Conservation (phyloP, 1,140 invertebrate species). For the Microvelia longipes region DNA sequence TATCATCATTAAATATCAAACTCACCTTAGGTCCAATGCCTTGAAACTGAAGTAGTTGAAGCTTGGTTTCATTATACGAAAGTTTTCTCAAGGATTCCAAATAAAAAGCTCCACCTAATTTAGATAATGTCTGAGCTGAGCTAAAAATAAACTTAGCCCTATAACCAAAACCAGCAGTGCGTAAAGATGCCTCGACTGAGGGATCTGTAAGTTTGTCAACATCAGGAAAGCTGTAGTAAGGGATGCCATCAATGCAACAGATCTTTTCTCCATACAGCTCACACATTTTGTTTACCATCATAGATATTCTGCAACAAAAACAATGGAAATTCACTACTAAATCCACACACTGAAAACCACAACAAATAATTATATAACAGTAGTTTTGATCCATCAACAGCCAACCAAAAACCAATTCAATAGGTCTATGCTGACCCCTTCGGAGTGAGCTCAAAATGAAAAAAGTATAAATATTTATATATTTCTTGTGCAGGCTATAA, state of each 20-base stretch:
- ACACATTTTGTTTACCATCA: constrained; percentile 85
- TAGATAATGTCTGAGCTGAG: constrained; percentile 47
- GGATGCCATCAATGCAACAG: constrained; percentile 41
- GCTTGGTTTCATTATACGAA: constrained; percentile 55
- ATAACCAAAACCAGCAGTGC: constrained; percentile 79
- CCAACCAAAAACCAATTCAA: background rate
- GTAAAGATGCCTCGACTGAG: constrained; percentile 51
- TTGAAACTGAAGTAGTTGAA: constrained; percentile 54
- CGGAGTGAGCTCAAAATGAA: background rate
- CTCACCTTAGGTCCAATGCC: constrained; percentile 81
- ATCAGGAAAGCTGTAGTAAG: constrained; percentile 68
- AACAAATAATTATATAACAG: background rate
- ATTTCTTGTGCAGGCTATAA: no score
- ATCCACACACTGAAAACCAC: background rate
- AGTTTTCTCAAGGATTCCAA: constrained; percentile 46
- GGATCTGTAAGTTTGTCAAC: constrained; percentile 42
- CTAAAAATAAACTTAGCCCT: constrained; percentile 70
- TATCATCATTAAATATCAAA: no score
- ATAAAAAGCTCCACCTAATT: constrained; percentile 54
- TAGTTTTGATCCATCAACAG: background rate
- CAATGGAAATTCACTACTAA: constrained; percentile 1
- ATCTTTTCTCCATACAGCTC: constrained; percentile 63
- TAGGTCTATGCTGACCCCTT: background rate
- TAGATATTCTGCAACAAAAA: constrained; percentile 48
- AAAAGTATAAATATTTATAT: background rate